Evolutionary conservation across 2,888 invertebrate species (phyloP).

Genomic region (Crocallis elinguaria): DNA sequence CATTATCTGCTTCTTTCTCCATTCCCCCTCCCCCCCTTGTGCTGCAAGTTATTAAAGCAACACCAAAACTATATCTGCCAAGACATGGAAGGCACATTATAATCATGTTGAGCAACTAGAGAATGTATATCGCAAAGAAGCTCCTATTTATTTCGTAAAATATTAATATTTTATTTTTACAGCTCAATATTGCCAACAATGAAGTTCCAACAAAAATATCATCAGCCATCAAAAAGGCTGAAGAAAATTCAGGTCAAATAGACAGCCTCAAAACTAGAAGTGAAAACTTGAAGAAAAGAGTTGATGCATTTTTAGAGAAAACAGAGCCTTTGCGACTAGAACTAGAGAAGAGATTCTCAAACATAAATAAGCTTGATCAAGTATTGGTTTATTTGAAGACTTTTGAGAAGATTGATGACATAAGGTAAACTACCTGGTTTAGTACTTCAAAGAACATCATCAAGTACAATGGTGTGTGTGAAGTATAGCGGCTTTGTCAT

Average conservation of each 20-base stretch:
- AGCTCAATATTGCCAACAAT: slow-evolving; percentile 87
- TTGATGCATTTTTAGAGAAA: slow-evolving; percentile 66
- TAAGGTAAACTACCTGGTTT: slow-evolving; percentile 81
- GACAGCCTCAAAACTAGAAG: slow-evolving; percentile 77
- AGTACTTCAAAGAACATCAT: too few relatives aligned
- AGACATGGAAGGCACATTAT: too few relatives aligned
- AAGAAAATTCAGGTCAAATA: slow-evolving; percentile 80
- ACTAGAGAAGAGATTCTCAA: slow-evolving; percentile 71
- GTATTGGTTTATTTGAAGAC: slow-evolving; percentile 88
- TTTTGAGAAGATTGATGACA: slow-evolving; percentile 88
- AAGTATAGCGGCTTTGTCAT: too few relatives aligned
- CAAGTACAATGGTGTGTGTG: not conserved
- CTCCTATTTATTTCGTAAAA: not conserved
- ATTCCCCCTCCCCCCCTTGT: too few relatives aligned
- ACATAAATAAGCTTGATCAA: slow-evolving; percentile 82
- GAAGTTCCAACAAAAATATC: slow-evolving; percentile 87
- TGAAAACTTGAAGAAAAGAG: slow-evolving; percentile 65
- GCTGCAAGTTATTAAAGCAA: too few relatives aligned
- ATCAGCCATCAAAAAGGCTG: slow-evolving; percentile 86
- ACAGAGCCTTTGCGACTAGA: slow-evolving; percentile 73
- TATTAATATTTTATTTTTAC: slow-evolving; percentile 36
- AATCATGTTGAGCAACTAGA: too few relatives aligned
- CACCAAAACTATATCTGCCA: too few relatives aligned
- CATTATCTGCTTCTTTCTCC: too few relatives aligned
- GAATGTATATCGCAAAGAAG: too few relatives aligned